A percentile compares a stretch with the other conserved stretches of the same genome.
phyloP scores from a whole-genome alignment of 2,888 invertebrate genomes.

The Nephrotoma flavescens region DNA sequence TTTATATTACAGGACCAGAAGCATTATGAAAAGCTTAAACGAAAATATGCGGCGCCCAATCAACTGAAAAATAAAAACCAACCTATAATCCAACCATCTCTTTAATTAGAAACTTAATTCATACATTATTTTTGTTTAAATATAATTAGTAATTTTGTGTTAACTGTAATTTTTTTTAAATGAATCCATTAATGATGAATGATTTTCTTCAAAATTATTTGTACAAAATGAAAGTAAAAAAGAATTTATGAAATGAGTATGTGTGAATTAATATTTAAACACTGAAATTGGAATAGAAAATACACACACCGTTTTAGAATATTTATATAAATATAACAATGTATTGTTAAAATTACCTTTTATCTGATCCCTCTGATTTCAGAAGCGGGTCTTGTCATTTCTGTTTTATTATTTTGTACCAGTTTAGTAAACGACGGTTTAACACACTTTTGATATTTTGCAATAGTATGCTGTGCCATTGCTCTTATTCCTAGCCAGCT shows the following conservation, averaged over 20 bases:
- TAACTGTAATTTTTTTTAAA: background rate
- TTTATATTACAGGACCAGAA: conserved; percentile 44
- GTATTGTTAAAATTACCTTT: background rate
- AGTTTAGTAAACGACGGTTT: background rate
- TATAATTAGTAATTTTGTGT: background rate
- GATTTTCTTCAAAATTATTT: background rate
- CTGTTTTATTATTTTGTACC: background rate
- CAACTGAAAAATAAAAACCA: background rate
- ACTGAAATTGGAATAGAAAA: background rate
- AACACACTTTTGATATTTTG: conserved; percentile 7
- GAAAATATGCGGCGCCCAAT: conserved; percentile 40
- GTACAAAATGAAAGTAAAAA: background rate
- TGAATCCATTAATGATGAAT: background rate
- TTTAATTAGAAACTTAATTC: conserved; percentile 2
- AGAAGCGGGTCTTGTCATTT: background rate
- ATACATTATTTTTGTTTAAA: background rate
- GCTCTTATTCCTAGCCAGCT: conserved; percentile 31
- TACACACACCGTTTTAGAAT: background rate
- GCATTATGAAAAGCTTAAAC: conserved; percentile 58
- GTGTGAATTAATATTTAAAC: background rate
- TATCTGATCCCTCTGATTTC: background rate
- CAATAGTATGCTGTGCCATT: conserved; percentile 26
- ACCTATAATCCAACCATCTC: background rate
- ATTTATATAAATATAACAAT: background rate
- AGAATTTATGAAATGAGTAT: background rate